Conservation (phyloP, 2,888 invertebrate species). For the Drosophila phalerata region DNA sequence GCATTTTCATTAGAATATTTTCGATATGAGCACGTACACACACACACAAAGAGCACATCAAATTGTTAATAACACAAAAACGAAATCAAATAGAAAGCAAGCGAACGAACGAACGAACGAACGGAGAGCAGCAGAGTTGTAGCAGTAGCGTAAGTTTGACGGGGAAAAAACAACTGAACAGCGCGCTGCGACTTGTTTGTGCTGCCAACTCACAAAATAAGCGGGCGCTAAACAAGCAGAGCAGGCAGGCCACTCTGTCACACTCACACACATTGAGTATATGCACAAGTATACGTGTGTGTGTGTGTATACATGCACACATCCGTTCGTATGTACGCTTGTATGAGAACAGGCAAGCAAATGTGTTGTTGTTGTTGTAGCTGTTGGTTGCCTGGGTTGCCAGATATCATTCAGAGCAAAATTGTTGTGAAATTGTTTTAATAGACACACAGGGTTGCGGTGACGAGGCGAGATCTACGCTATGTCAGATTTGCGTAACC, state of each 20-base stretch:
- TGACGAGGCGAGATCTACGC: conserved; percentile 39
- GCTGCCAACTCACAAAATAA: conserved; percentile 68
- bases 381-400: conserved; percentile 46
- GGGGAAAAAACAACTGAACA: conserved; percentile 66
- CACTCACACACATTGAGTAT: conserved; percentile 39
- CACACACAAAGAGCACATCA: conserved; percentile 60
- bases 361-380: conserved; percentile 35
- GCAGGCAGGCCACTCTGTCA: conserved; percentile 58
- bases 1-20: conserved; percentile 59
- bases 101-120: conserved; percentile 78
- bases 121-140: conserved; percentile 65
- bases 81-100: conserved; percentile 79
- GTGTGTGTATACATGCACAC: conserved; percentile 39
- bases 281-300: conserved; percentile 24
- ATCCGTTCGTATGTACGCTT: conserved; percentile 48
- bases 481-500: conserved; percentile 57
- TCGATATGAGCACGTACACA: conserved; percentile 64
- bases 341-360: conserved; percentile 27
- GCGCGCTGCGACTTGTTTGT: conserved; percentile 65
- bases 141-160: conserved; percentile 67
- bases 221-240: conserved; percentile 60
- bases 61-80: conserved; percentile 79
- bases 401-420: conserved; percentile 41
- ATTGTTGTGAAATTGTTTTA: conserved; percentile 57
- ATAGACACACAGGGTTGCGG: conserved; percentile 52